Base-by-base conservation (phyloP, 2,113 vertebrate genomes). In the Centropristis striata region DNA sequence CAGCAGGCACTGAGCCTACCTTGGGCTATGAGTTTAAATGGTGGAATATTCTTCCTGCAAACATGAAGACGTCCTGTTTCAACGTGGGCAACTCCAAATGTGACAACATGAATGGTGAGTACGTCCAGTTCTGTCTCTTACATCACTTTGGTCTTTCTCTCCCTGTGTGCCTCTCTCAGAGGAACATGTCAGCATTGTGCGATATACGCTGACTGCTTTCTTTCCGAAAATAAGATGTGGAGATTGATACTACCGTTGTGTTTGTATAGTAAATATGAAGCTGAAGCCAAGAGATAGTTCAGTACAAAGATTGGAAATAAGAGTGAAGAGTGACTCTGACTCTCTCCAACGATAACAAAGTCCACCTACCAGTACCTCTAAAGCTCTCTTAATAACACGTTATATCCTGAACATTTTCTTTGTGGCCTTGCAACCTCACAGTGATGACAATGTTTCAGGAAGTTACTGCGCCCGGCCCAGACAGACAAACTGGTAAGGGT, bases 61-160 rank as follows among this genome's bases (percentile, higher is more conserved):
- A 98, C 90, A 99, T 99, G 97, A 99, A 98, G 94, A 98, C 98
- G 0, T 98, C 97, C 66, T 99, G 98, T 88, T 98, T 99, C 92
- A 99, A 99, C 27, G 97, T 99, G 1, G 97, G 96, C 71, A 99
- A 99, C 92, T 96, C 97, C 0, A 99, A 98, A 79, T 99, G 98
- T 11, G 97, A 99, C 27, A 95, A 90, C 70, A 98, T 99, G 98
- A 99, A 97, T 0, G 98, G 98, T 99, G 89, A 95, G 97, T 87
- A 16, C 25, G 8, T 5, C 39, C 27, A 47, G 5, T 8, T 20
- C 16, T 57, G 3, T 51, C 36, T 54, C 12, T n/a, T n/a, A n/a
- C n/a, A n/a, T n/a, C n/a, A n/a, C n/a, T n/a, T n/a, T 41, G 12
- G 3, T 21, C 1, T 54, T 59, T 28, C 32, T 42, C 8, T 25